phyloP scores from a whole-genome alignment of 2,888 invertebrate genomes.

The Mythimna loreyi region DNA sequence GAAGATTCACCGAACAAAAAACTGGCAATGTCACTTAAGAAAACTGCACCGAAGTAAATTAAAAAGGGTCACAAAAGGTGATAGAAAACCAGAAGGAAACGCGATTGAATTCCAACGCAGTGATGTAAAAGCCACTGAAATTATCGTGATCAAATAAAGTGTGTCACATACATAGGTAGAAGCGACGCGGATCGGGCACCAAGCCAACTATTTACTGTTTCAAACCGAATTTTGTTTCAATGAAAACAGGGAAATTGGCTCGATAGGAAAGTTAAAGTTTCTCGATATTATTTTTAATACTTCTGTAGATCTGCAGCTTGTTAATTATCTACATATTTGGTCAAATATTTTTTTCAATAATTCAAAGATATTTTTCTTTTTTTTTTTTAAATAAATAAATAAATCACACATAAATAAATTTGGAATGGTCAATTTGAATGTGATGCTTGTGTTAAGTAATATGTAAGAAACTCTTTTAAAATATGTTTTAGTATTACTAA shows the following conservation, averaged over 20 bases:
- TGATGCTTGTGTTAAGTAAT: too few relatives aligned
- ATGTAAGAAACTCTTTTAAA: too few relatives aligned
- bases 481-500: too few relatives aligned
- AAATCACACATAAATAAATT: too few relatives aligned
- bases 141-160: slow-evolving; percentile 55
- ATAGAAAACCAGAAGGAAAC: slow-evolving; percentile 8
- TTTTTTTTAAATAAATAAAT: too few relatives aligned
- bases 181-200: slow-evolving; percentile 50
- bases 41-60: slow-evolving; percentile 21
- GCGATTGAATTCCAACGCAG: slow-evolving; percentile 40
- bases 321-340: background rate
- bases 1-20: background rate
- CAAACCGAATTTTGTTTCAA: slow-evolving; percentile 63
- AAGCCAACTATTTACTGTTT: slow-evolving; percentile 61
- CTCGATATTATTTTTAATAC: slow-evolving; percentile 36
- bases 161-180: slow-evolving; percentile 35
- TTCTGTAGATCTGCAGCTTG: background rate
- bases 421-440: too few relatives aligned
- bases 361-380: too few relatives aligned
- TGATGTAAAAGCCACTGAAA: slow-evolving; percentile 46
- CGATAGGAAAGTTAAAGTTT: slow-evolving; percentile 42
- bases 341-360: too few relatives aligned
- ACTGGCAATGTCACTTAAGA: background rate
- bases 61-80: slow-evolving; percentile 17
- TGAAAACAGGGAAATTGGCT: slow-evolving; percentile 46